These are phyloP conservation scores for Sebastes hopkinsi DNA, from an alignment of 2,797 vertebrate genomes.

Conservation along the genomic window DNA sequence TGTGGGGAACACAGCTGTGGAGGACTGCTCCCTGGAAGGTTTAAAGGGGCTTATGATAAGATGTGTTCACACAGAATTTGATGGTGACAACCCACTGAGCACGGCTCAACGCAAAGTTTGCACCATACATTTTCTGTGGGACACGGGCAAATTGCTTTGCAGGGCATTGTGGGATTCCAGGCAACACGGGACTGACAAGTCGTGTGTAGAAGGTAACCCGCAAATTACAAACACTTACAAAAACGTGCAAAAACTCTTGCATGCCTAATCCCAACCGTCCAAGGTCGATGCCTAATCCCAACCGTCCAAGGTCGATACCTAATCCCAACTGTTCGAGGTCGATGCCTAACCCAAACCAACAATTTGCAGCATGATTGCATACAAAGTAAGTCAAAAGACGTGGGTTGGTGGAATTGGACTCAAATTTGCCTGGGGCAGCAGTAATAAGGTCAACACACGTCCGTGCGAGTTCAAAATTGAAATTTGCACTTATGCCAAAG, in stretches of 20 bases:
- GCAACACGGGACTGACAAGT: not conserved
- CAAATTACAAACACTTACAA: too few species aligned
- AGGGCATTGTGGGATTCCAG: not conserved
- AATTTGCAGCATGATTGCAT: not conserved
- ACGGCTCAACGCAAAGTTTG: not conserved
- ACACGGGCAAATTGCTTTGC: not conserved
- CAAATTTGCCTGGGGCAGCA: not conserved
- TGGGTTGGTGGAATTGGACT: not conserved
- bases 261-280: too few species aligned
- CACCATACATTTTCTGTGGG: not conserved
- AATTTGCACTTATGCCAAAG: not conserved
- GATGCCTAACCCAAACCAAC: too few species aligned
- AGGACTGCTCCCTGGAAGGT: not conserved
- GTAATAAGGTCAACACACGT: too few species aligned
- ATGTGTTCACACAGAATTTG: not conserved
- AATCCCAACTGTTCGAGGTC: too few species aligned
- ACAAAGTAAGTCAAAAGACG: not conserved
- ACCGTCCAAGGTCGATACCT: too few species aligned
- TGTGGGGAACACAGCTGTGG: not conserved
- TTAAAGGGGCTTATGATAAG: not conserved
- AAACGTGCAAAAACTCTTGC: too few species aligned
- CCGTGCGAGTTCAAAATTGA: too few species aligned
- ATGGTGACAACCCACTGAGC: not conserved
- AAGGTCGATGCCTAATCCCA: too few species aligned
- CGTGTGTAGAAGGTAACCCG: too few species aligned